phyloP scores from a whole-genome alignment of 2,113 vertebrate species.

The Nesogale talazaci region DNA sequence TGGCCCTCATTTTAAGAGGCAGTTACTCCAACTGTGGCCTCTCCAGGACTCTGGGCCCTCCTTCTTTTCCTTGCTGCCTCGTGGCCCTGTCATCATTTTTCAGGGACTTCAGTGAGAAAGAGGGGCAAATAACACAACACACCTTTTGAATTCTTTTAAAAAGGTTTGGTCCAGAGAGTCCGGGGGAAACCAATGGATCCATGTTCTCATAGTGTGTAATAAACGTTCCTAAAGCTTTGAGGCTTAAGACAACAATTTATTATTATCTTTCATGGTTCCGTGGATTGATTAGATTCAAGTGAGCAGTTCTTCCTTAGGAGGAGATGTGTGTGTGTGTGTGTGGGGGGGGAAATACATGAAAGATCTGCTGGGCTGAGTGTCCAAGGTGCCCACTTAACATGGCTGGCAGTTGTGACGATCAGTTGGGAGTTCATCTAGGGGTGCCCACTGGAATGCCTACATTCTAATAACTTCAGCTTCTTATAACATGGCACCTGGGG shows the following conservation, averaged over 20 bases:
- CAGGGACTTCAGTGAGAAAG: not conserved
- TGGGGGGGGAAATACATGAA: not conserved
- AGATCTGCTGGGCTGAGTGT: not conserved
- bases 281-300: not conserved
- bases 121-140: not conserved
- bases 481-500: not conserved
- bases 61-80: conserved; percentile 12
- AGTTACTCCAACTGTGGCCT: not conserved
- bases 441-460: not conserved
- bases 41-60: not conserved
- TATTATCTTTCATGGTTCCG: conserved; percentile 10
- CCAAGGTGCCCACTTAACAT: not conserved
- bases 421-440: not conserved
- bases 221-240: not conserved
- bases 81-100: not conserved
- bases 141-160: not conserved
- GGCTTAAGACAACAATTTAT: not conserved
- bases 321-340: not conserved
- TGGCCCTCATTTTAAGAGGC: not conserved
- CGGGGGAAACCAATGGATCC: not conserved
- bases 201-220: not conserved
- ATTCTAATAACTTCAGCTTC: not conserved
- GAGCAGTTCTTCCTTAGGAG: not conserved
- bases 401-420: not conserved
- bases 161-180: not conserved